Percentiles rank a stretch among this genome's conserved stretches.
Conservation (phyloP, 2,797 vertebrate species). For the Gila robusta region DNA sequence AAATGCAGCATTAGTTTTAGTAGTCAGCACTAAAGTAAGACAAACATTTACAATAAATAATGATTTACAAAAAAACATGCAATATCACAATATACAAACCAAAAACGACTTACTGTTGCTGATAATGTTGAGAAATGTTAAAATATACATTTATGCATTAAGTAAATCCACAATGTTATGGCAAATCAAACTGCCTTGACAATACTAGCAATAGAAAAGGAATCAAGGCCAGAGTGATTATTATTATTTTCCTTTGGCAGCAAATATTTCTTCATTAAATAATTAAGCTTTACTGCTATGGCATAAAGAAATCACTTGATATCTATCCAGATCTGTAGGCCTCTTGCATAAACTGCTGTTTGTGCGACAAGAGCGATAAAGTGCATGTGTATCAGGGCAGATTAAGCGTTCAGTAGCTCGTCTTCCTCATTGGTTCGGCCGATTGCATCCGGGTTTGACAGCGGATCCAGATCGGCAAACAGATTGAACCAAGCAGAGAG, state of each 20-base stretch:
- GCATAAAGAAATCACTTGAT: background rate
- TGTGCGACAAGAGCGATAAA: background rate
- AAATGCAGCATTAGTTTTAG: conserved; percentile 43
- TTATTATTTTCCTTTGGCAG: conserved; percentile 20
- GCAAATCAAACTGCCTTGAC: conserved; percentile 30
- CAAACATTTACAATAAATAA: conserved; percentile 2
- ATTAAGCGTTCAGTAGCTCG: conserved; percentile 91
- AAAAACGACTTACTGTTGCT: background rate
- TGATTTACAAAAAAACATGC: background rate
- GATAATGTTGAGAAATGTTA: background rate
- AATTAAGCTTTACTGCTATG: background rate
- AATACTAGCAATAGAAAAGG: background rate
- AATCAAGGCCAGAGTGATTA: conserved; percentile 29
- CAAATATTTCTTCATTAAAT: conserved; percentile 6
- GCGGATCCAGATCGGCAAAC: conserved; percentile 89
- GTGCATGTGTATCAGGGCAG: background rate
- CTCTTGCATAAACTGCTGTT: background rate
- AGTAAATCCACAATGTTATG: conserved; percentile 6
- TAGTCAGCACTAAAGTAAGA: background rate
- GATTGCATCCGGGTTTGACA: conserved; percentile 89
- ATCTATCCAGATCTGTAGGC: background rate
- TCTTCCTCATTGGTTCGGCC: conserved; percentile 90
- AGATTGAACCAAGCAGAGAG: conserved; percentile 89
- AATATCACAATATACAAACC: background rate
- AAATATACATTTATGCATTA: background rate